Percentiles rank a stretch among this genome's conserved stretches.
Conservation (phyloP, 2,113 vertebrate genomes). For the Dunckerocampus dactyliophorus region DNA sequence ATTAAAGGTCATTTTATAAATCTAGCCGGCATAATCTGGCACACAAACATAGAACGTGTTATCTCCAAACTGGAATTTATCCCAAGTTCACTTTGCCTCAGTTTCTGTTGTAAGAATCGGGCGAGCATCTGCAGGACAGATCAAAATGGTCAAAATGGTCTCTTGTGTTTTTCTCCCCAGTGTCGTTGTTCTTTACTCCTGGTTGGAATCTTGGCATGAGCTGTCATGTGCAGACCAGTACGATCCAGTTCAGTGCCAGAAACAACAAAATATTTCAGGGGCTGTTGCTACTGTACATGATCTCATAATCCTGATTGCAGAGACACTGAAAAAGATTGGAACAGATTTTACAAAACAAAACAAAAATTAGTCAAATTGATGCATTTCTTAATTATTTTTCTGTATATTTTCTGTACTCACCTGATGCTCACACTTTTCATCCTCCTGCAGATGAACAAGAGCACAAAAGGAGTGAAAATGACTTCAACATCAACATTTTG, state of each 20-base stretch:
- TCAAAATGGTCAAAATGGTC: slow-evolving; percentile 31
- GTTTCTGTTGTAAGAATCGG: slow-evolving; percentile 4
- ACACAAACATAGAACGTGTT: slow-evolving; percentile 4
- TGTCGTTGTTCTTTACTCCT: slow-evolving; percentile 3
- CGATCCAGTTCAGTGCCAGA: slow-evolving; percentile 17
- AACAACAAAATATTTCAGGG: slow-evolving; percentile 1
- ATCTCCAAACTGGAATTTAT: slow-evolving; percentile 12
- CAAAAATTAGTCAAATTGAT: no score
- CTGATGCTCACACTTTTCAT: no score
- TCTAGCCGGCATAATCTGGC: neutral
- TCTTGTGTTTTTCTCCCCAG: slow-evolving; percentile 7
- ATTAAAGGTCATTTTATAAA: neutral
- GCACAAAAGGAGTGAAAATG: no score
- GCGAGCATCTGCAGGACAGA: slow-evolving; percentile 18
- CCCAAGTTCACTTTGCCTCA: neutral
- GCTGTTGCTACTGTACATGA: neutral
- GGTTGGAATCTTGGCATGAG: slow-evolving; percentile 12
- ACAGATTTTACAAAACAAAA: neutral
- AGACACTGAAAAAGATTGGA: slow-evolving; percentile 1
- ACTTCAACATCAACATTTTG: no score
- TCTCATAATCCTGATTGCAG: slow-evolving; percentile 5
- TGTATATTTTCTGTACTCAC: no score
- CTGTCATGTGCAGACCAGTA: slow-evolving; percentile 23
- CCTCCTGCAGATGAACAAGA: no score
- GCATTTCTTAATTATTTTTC: no score